Conservation (phyloP, 2,888 invertebrate species). For the Aphodius granarius region DNA sequence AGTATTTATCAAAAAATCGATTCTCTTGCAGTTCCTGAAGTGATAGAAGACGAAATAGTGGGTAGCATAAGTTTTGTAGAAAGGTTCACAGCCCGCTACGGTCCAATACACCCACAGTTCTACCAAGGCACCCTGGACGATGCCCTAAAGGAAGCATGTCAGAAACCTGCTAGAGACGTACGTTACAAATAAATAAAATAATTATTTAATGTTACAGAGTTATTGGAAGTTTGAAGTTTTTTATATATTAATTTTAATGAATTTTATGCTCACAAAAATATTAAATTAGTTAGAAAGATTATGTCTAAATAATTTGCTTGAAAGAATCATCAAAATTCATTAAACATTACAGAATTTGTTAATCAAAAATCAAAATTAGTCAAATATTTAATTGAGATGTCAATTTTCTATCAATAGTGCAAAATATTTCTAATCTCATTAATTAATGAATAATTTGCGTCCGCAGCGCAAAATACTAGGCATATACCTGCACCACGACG, state of each 20-base stretch:
- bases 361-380: too few species aligned
- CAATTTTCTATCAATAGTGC: too few species aligned
- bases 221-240: too few species aligned
- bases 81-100: slow-evolving; percentile 84
- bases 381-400: too few species aligned
- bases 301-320: too few species aligned
- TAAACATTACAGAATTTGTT: too few species aligned
- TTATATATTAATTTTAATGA: too few species aligned
- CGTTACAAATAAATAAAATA: slow-evolving; percentile 35
- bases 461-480: slow-evolving; percentile 88
- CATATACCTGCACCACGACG: slow-evolving; percentile 95
- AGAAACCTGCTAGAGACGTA: slow-evolving; percentile 89
- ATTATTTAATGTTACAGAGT: too few species aligned
- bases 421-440: background rate
- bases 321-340: too few species aligned
- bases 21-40: slow-evolving; percentile 73
- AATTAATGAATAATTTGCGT: background rate
- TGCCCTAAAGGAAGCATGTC: slow-evolving; percentile 87
- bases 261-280: too few species aligned
- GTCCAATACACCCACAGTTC: slow-evolving; percentile 85
- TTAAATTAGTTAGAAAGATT: too few species aligned
- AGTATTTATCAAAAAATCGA: slow-evolving; percentile 5
- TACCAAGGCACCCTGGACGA: slow-evolving; percentile 90
- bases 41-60: slow-evolving; percentile 80
- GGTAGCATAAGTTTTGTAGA: slow-evolving; percentile 86